Conservation (phyloP, 2,797 vertebrate genomes). For the Dryobates pubescens region DNA sequence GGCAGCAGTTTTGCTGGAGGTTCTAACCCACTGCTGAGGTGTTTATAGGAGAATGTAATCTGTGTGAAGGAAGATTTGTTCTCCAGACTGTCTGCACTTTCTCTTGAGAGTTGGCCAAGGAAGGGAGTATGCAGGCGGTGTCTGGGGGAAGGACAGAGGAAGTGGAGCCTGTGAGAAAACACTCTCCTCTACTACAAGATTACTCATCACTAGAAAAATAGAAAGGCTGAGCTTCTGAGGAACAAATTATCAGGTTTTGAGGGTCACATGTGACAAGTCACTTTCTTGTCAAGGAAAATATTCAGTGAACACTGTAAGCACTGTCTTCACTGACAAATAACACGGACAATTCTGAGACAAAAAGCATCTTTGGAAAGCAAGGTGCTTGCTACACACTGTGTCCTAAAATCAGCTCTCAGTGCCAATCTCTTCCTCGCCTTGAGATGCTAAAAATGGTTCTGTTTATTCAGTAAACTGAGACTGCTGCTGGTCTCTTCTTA, state of each 20-base stretch:
- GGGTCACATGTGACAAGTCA: not conserved
- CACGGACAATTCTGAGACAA: not conserved
- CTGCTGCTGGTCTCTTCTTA: not conserved
- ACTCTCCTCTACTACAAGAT: not conserved
- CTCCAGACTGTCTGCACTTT: conserved; percentile 35
- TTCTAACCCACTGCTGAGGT: not conserved
- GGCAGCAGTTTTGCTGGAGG: conserved; percentile 20
- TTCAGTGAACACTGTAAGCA: not conserved
- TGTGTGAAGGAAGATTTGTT: not conserved
- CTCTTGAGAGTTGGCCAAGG: conserved; percentile 29
- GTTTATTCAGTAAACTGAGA: conserved; percentile 12
- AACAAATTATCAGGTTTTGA: not conserved
- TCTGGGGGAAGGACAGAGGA: not conserved
- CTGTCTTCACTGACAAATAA: not conserved
- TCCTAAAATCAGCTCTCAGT: not conserved
- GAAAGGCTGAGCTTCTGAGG: not conserved
- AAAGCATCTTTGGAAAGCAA: not conserved
- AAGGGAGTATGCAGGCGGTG: not conserved
- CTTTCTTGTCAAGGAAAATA: not conserved
- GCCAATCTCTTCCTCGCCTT: not conserved
- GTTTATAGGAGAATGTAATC: conserved; percentile 35
- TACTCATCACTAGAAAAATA: not conserved
- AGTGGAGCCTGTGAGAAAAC: conserved; percentile 20
- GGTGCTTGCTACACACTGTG: not conserved
- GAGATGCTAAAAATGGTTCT: not conserved